Base-by-base conservation (phyloP, 2,797 vertebrate species). In the Lacerta viridis region DNA sequence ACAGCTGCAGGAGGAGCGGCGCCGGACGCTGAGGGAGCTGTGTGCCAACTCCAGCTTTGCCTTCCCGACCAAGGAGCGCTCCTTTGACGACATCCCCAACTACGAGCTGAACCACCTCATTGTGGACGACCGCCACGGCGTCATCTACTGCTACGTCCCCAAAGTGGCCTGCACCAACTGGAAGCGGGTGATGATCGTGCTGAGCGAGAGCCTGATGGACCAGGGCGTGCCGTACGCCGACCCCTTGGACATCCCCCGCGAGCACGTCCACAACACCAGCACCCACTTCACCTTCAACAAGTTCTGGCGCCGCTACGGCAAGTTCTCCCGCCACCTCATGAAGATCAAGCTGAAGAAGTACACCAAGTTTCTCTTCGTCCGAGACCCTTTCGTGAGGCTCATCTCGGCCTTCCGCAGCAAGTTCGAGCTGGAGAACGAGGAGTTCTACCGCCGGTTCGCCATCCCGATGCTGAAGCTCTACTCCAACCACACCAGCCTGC, bases 151-250 rank as follows among this genome's bases (percentile, higher is more conserved):
- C 95, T 99, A 99, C 0, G 98, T 99, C 89, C 99, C 99, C 84
- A 99, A 99, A 96, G 99, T 99, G 89, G 99, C 99, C 9, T 99
- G 99, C 96, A 99, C 97, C 91, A 99, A 99, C 97, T 99, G 99
- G 99, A 99, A 99, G 86, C 98, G 99, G 10, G 97, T 99, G 90
- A 99, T 99, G 99, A 99, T 99, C 0, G 97, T 99, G 41, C 97
- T 99, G 6, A 99, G 98, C 0, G 98, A 98, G 94, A 99, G 99
- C 94, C 96, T 99, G 61, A 96, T 98, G 93, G 97, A 97, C 88
- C 97, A 98, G 0, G 98, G 99, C 0, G 94, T 96, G 0, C 99
- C 99, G 0, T 99, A 99, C 96, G 96, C 95, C 8, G 98, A 99
- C 94, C 99, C 99, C 0, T 92, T 98, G 94, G 98, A 97, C 78